Percentiles rank a stretch among this genome's conserved stretches.
Conservation (phyloP, 2,113 vertebrate genomes). For the Colistium nudipinnis region DNA sequence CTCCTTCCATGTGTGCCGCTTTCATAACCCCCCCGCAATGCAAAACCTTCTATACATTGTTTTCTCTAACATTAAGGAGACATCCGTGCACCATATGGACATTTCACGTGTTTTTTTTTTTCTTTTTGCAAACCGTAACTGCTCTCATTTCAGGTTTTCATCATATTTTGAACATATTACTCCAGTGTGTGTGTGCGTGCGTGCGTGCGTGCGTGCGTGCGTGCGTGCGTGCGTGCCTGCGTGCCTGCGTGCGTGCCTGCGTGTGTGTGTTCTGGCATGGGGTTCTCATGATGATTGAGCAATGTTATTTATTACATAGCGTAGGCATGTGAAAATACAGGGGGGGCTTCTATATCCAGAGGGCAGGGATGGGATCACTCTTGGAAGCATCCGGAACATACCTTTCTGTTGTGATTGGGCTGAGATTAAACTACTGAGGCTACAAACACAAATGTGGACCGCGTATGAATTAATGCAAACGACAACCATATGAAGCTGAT, state of each 20-base stretch:
- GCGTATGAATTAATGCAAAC: slow-evolving; percentile 78
- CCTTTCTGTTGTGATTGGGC: slow-evolving; percentile 72
- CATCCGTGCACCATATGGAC: slow-evolving; percentile 31
- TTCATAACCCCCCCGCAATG: slow-evolving; percentile 34
- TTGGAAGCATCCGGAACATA: slow-evolving; percentile 66
- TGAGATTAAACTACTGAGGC: slow-evolving; percentile 70
- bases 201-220: not conserved
- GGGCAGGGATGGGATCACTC: slow-evolving; percentile 50
- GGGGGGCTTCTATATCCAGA: slow-evolving; percentile 41
- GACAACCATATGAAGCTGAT: slow-evolving; percentile 74
- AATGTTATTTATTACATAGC: slow-evolving; percentile 11
- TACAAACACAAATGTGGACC: slow-evolving; percentile 66
- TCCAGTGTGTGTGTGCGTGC: slow-evolving; percentile 4
- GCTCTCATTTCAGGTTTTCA: slow-evolving; percentile 28
- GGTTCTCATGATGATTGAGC: slow-evolving; percentile 26
- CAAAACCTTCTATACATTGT: slow-evolving; percentile 35
- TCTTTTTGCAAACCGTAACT: slow-evolving; percentile 19
- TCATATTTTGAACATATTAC: slow-evolving; percentile 28
- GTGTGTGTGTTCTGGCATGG: not conserved
- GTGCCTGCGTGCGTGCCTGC: not conserved
- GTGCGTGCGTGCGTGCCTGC: not conserved
- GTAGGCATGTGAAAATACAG: slow-evolving; percentile 32
- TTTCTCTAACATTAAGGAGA: slow-evolving; percentile 45
- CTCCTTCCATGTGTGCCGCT: slow-evolving; percentile 39
- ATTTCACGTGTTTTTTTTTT: no score